Evolutionary conservation across 2,888 invertebrate species (phyloP), one percentile per base, ranked within the genome.

Genomic region (Keiferia lycopersicella): DNA sequence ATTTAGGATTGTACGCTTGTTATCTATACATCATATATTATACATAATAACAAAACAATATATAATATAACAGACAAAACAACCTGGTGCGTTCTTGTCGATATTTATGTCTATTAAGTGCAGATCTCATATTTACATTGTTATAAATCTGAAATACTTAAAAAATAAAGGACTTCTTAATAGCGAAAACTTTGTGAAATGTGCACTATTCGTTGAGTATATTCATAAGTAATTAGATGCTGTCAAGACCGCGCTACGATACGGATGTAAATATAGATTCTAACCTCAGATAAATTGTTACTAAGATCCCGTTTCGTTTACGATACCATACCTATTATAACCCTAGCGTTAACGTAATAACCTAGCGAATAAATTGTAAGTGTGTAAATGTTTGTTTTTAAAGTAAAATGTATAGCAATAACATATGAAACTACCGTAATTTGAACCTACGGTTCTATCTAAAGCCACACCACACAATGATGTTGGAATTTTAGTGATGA

Each of bases 191-290:
- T 8, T 8, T 34, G n/a, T 8, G 45, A n/a, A 45, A 4, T n/a
- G 45, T 45, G 45, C 2, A 45, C 1, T 45, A 16, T 45, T 20
- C 20, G 20, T 50, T 20, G 12, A 50, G n/a, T 18, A 18, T 20
- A 12, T 14, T 12, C 22, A 22, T 14, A 26, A 22, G 22, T 22
- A 53, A 20, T 22, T 22, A 22, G 22, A 53, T 26, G 12, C 14
- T 22, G 51, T 53, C 22, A 12, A 53, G 51, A 51, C 14, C 12
- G 22, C 14, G 14, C 14, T 12, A 14, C 51, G 51, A 53, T 20
- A 20, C 12, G n/a, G 39, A 41, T 59, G 20, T 41, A 59, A 59
- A 20, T 20, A 59, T 41, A 39, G 59, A 59, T 59, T 41, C 1
- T 20, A 20, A 14, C 10, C 18, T 18, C 41, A 59, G 59, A 59